Percentiles rank a stretch among this genome's conserved stretches.
Evolutionary conservation across 2,113 vertebrate species (phyloP).

Genomic region (Carettochelys insculpta): DNA sequence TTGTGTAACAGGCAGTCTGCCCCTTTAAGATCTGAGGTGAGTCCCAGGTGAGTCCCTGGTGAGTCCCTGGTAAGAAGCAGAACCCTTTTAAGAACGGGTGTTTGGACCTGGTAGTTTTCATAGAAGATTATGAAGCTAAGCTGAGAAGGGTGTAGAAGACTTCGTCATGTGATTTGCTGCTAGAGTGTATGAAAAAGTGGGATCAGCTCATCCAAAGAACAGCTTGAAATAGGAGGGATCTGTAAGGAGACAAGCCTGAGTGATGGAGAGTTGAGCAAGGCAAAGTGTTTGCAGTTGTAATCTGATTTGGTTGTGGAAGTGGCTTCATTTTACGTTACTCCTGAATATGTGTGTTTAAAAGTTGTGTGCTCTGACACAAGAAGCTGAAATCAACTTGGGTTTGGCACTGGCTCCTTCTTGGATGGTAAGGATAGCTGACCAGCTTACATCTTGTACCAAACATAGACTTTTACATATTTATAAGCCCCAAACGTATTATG

Average conservation of each 20-base stretch:
- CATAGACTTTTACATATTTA: background rate
- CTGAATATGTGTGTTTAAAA: background rate
- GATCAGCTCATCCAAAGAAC: background rate
- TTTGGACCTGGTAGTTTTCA: background rate
- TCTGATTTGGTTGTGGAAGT: background rate
- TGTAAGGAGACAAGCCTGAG: background rate
- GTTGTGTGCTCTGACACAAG: background rate
- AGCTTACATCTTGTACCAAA: background rate
- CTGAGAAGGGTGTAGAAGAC: background rate
- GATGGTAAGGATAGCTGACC: background rate
- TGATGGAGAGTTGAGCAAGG: background rate
- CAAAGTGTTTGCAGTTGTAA: background rate
- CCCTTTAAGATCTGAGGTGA: conserved; percentile 6
- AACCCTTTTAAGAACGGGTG: background rate
- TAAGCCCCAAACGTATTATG: background rate
- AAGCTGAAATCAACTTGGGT: background rate
- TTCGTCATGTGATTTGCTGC: background rate
- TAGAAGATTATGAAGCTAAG: background rate
- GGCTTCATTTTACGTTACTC: background rate
- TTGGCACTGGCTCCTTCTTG: background rate
- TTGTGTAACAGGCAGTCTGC: background rate
- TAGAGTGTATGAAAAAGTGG: background rate
- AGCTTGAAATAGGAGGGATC: background rate
- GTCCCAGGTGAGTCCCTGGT: background rate
- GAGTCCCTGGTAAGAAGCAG: background rate